These are phyloP conservation scores for Zoanthus solanderi DNA, from an alignment of 92 coral and sea anemone genomes.

Conservation along the genomic window DNA sequence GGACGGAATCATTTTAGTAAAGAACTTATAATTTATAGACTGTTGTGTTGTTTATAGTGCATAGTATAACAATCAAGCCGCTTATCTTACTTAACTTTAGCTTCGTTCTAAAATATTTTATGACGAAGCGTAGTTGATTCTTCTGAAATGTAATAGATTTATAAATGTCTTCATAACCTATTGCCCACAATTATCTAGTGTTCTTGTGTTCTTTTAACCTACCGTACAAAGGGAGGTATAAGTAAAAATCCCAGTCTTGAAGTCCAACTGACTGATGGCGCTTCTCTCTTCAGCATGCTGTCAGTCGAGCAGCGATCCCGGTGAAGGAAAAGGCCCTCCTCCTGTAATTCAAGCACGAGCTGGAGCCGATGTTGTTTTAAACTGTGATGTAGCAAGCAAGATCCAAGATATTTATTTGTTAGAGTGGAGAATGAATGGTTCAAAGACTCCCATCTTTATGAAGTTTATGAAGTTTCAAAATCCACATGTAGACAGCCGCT, in stretches of 20 bases:
- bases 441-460: constrained; percentile 78
- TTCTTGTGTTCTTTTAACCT: no score
- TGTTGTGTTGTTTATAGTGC: neutral
- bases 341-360: constrained; percentile 64
- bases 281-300: neutral
- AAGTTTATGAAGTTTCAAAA: constrained; percentile 83
- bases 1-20: neutral
- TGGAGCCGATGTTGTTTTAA: constrained; percentile 79
- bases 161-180: no score
- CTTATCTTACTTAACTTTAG: no score
- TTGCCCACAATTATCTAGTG: no score
- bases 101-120: no score
- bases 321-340: constrained; percentile 48
- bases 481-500: constrained; percentile 76
- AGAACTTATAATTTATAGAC: neutral
- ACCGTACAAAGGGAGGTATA: no score
- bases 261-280: constrained; percentile 1
- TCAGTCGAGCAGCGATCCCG: constrained; percentile 26
- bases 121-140: no score
- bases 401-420: constrained; percentile 58
- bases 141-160: no score
- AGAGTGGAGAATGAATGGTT: constrained; percentile 88
- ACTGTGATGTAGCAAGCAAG: constrained; percentile 63
- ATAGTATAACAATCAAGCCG: neutral
- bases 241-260: no score